Conservation (phyloP, 2,797 vertebrate genomes). For the Thripadectes ignobilis region DNA sequence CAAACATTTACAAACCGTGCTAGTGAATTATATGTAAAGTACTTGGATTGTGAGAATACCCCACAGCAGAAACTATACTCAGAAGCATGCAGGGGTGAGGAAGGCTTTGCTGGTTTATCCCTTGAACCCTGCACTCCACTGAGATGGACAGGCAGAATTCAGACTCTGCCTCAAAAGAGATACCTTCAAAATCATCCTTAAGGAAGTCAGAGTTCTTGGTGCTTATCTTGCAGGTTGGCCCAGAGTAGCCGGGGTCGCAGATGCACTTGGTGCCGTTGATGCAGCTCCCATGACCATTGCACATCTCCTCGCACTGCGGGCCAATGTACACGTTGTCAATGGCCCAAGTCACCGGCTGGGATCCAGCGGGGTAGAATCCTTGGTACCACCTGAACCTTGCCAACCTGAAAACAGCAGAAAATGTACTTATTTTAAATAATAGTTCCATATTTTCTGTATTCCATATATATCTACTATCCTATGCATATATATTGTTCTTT, state of each 20-base stretch:
- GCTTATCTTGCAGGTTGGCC: constrained; percentile 89
- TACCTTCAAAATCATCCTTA: constrained; percentile 99
- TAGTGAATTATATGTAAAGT: not conserved
- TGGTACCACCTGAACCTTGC: constrained; percentile 98
- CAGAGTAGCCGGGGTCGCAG: constrained; percentile 91
- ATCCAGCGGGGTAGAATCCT: constrained; percentile 89
- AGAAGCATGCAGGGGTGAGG: not conserved
- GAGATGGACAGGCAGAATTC: not conserved
- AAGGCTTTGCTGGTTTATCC: not conserved
- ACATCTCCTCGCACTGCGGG: constrained; percentile 97
- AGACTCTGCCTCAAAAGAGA: not conserved
- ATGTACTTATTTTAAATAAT: not conserved
- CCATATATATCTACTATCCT: not conserved
- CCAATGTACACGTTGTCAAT: constrained; percentile 95
- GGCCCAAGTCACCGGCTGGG: constrained; percentile 93
- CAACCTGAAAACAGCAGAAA: constrained; percentile 76
- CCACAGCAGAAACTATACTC: not conserved
- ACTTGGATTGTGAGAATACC: not conserved
- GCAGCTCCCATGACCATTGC: constrained; percentile 91
- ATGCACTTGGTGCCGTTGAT: constrained; percentile 88
- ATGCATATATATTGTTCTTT: not conserved
- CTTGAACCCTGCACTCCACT: not conserved
- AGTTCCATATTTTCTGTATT: not conserved
- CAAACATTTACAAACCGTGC: not conserved
- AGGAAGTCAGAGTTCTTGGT: constrained; percentile 94